A percentile compares a stretch with the other conserved stretches of the same genome.
These are phyloP conservation scores for Rhaphigaster nebulosa DNA, from an alignment of 2,888 invertebrate species.

Conservation along the genomic window DNA sequence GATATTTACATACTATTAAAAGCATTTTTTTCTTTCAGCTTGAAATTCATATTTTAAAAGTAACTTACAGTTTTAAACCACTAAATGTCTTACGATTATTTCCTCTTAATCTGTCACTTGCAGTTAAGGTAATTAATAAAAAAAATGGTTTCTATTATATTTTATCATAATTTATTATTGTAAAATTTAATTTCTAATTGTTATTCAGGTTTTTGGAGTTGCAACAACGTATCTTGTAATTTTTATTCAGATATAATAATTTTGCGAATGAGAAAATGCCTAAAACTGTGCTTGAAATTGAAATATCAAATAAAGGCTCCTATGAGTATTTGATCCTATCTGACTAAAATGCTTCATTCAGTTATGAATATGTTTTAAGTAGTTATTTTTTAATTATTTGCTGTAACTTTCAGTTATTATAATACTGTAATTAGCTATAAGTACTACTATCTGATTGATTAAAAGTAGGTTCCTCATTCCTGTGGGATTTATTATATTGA, in stretches of 20 bases:
- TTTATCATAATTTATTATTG: not conserved
- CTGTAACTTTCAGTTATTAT: too few species aligned
- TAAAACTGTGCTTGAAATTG: not conserved
- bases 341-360: too few species aligned
- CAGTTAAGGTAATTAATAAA: conserved; percentile 1
- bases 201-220: conserved; percentile 27
- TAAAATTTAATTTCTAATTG: not conserved
- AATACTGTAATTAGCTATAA: too few species aligned
- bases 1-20: not conserved
- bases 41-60: conserved; percentile 25
- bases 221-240: conserved; percentile 25
- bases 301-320: not conserved
- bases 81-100: conserved; percentile 19
- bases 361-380: too few species aligned
- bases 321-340: too few species aligned
- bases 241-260: conserved; percentile 6
- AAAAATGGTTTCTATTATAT: too few species aligned
- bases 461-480: too few species aligned
- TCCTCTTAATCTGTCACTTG: not conserved
- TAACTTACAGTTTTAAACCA: not conserved
- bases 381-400: too few species aligned
- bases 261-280: not conserved
- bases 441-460: too few species aligned
- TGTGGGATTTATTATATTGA: too few species aligned
- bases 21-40: not conserved